These are phyloP conservation scores for Paracyclopina nana DNA, from an alignment of 1,140 invertebrate species.

Conservation along the genomic window DNA sequence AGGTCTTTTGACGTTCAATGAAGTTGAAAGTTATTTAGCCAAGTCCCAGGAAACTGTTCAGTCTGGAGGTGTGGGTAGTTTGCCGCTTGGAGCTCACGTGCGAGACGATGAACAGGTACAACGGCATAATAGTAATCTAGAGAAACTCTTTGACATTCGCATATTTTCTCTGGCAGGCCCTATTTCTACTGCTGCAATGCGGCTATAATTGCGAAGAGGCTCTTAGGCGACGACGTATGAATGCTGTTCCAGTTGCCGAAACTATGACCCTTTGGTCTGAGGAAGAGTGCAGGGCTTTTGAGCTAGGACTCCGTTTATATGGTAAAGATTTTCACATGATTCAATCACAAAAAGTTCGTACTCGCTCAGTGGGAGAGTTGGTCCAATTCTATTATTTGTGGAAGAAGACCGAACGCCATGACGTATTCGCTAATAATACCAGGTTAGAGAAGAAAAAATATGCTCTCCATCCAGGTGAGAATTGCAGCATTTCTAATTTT, in stretches of 20 bases:
- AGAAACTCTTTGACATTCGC: background rate
- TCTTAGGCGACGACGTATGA: conserved; percentile 47
- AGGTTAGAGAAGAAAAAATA: conserved; percentile 70
- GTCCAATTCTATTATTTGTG: conserved; percentile 97
- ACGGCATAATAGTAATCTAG: conserved; percentile 2
- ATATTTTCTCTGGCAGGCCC: conserved; percentile 37
- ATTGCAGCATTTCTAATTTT: background rate
- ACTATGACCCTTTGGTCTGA: conserved; percentile 81
- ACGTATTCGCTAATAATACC: conserved; percentile 66
- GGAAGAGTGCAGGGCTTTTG: conserved; percentile 91
- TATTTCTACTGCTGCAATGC: conserved; percentile 77
- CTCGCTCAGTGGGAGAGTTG: conserved; percentile 82
- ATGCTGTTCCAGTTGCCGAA: conserved; percentile 49
- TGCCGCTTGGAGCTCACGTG: conserved; percentile 53
- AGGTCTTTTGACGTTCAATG: conserved; percentile 42
- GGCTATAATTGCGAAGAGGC: conserved; percentile 87
- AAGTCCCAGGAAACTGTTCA: conserved; percentile 38
- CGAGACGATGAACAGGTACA: conserved; percentile 63
- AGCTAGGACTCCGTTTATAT: conserved; percentile 70
- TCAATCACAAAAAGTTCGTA: conserved; percentile 76
- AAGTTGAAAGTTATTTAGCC: conserved; percentile 58
- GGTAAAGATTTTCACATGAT: conserved; percentile 93
- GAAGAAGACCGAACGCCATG: conserved; percentile 96
- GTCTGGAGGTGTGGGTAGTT: conserved; percentile 35
- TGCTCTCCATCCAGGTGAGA: conserved; percentile 48